Evolutionary conservation across 2,113 vertebrate genomes (phyloP), one percentile per base, ranked within the genome.

Genomic region (Corythaixoides concolor): DNA sequence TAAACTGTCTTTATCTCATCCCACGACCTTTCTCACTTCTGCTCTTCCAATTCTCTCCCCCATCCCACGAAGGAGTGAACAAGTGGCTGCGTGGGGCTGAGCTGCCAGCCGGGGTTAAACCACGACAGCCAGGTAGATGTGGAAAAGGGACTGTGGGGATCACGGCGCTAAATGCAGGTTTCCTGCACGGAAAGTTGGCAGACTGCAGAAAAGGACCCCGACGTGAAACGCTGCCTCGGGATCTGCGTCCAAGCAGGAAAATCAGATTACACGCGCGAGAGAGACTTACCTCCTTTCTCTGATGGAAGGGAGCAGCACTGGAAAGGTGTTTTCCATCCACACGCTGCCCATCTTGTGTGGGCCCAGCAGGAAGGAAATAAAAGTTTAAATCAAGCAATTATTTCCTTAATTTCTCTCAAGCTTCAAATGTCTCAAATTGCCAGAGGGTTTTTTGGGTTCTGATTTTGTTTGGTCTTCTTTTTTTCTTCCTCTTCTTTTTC

Each of bases 191-290:
- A 15, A 66, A 56, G 27, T 5, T 43, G 47, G 41, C 37, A 39
- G 59, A 17, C 30, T 12, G 32, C 21, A 76, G 88, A 43, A 60
- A 62, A 76, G 11, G 30, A n/a, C 3, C 37, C 32, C 5, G 6
- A 4, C 0, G 0, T 1, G 7, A 50, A 52, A 45, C 1, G 2
- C 37, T 83, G 78, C 33, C 78, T n/a, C 1, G 1, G 53, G 37
- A 19, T 49, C 52, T 83, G 43, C 33, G 35, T 45, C 58, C 39
- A 21, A 60, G 91, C 45, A 62, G 49, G 52, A 67, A 74, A 78
- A 92, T 20, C 45, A 35, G 19, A 43, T 60, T 37, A n/a, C 55
- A n/a, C 0, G 10, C 41, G 35, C 9, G 0, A 22, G 30, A 45
- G 21, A 74, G 21, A 21, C 14, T 59, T 6, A 12, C 6, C 62